Base-by-base conservation (phyloP, 2,888 invertebrate genomes). In the Drosophila nr. perissopoda region DNA sequence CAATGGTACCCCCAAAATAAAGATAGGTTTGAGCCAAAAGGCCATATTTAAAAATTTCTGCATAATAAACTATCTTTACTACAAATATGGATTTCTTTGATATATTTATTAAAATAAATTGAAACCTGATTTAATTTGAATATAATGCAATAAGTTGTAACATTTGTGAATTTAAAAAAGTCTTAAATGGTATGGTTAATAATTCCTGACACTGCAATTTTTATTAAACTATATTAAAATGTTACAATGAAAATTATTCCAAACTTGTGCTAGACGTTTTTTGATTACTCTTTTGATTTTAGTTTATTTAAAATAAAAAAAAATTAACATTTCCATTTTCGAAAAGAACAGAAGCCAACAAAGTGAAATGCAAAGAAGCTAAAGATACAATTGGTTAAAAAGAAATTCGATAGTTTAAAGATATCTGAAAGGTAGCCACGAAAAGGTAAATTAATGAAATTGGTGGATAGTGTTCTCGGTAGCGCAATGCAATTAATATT, bases 401-500 rank as follows among this genome's bases (percentile, higher is more conserved):
- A 18, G 36, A 54, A 38, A 54, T 54, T 54, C 36, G 18, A 25
- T 8, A 51, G 13, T 21, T 31, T 42, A 51, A 31, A 27, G 21
- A 29, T 51, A 61, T 21, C 36, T 21, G 16, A 40, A 48, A 49
- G 34, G 60, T 38, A 70, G 49, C 40, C 33, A 33, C 27, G 31
- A 38, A 27, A 29, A 21, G 8, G 16, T 25, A 34, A 27, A 58
- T 51, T 42, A 21, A 18, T 36, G 13, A 38, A 58, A 38, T 54
- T 34, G 60, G 56, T 57, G 10, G 18, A 51, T 42, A 49, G 38
- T n/a, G 21, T 57, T 51, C 42, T 68, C 70, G 54, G 74, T 69
- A 80, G 81, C 78, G 27, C 53, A 31, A 49, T 57, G 72, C 83
- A 80, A 90, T 90, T 89, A 88, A 91, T 90, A 90, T 78, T 66